Evolutionary conservation across 2,797 vertebrate species (phyloP).

Genomic region (Melanogrammus aeglefinus): DNA sequence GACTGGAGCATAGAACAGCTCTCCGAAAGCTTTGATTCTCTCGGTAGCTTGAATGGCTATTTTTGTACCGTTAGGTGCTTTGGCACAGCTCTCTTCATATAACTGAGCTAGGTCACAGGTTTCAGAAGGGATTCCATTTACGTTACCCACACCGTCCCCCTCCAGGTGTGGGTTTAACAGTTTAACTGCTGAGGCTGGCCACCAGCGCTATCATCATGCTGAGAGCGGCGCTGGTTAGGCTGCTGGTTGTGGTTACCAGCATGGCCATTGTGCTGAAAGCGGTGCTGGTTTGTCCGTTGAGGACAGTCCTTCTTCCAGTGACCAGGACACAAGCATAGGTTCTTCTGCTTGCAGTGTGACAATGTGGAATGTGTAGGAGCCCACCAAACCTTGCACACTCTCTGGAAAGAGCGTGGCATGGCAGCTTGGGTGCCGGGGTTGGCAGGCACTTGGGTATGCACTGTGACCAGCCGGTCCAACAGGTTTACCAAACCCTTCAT

Average conservation of each 20-base stretch:
- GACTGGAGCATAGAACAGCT: conserved; percentile 17
- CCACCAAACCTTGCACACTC: conserved; percentile 20
- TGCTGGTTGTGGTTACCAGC: no score
- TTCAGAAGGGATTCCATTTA: conserved; percentile 21
- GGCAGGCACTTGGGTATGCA: conserved; percentile 13
- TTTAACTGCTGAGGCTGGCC: conserved; percentile 19
- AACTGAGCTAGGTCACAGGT: not conserved
- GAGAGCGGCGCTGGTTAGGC: not conserved
- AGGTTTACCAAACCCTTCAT: conserved; percentile 23
- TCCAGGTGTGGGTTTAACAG: conserved; percentile 26
- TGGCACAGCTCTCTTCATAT: conserved; percentile 10
- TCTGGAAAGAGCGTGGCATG: conserved; percentile 6
- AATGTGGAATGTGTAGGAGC: conserved; percentile 16
- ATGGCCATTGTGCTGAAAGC: no score
- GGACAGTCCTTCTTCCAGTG: conserved; percentile 28
- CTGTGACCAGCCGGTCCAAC: conserved; percentile 20
- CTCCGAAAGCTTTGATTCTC: conserved; percentile 12
- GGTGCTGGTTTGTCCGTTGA: not conserved
- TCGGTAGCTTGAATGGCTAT: conserved; percentile 16
- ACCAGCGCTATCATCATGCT: not conserved
- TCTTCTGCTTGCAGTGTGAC: conserved; percentile 22
- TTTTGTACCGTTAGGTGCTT: conserved; percentile 14
- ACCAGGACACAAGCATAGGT: conserved; percentile 22
- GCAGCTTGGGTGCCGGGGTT: not conserved
- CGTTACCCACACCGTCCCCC: conserved; percentile 30